A percentile compares a stretch with the other conserved stretches of the same genome.
phyloP scores from a whole-genome alignment of 2,113 vertebrate species.

The Mirza zaza region DNA sequence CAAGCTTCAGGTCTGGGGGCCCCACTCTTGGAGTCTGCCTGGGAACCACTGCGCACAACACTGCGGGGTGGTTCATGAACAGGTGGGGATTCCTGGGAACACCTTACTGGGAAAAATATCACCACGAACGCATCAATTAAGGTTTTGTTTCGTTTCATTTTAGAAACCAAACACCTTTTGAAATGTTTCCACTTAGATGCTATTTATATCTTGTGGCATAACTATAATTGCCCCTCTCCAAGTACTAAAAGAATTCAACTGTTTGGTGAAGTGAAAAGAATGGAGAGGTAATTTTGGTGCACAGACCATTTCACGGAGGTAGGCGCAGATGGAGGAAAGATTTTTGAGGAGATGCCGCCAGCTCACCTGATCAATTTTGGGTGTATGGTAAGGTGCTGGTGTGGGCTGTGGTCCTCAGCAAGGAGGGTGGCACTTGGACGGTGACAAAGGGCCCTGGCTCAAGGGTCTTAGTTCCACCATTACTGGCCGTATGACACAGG shows the following conservation, averaged over 20 bases:
- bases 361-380: accelerated
- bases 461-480: accelerated
- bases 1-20: not conserved
- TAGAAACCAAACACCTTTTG: not conserved
- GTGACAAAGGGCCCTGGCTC: accelerated
- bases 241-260: not conserved
- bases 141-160: not conserved
- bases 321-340: not conserved
- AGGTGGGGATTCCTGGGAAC: not conserved
- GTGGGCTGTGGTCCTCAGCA: not conserved
- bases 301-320: not conserved
- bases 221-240: not conserved
- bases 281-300: not conserved
- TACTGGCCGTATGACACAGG: accelerated
- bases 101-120: not conserved
- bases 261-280: not conserved
- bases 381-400: too few relatives aligned
- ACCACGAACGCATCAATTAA: not conserved
- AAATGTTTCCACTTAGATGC: not conserved
- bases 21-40: not conserved
- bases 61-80: accelerated
- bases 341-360: too few relatives aligned
- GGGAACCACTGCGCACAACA: not conserved
- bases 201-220: not conserved
- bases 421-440: not conserved